Evolutionary conservation across 2,888 invertebrate genomes (phyloP).

Genomic region (Nymphalis polychloros): DNA sequence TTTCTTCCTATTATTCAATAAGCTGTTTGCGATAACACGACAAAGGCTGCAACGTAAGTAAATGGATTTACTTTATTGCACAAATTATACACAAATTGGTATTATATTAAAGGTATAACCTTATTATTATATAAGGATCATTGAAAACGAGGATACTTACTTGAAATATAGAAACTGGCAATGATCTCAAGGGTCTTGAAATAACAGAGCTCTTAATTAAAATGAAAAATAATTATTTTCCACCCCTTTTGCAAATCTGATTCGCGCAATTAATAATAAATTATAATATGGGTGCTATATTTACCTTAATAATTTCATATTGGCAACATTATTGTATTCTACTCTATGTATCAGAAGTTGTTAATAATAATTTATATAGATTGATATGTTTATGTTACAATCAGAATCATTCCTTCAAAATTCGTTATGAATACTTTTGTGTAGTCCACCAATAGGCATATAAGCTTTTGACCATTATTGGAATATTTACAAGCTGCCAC

Average conservation of each 20-base stretch:
- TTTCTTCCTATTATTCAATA: no score
- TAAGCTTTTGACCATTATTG: no score
- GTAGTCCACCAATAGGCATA: no score
- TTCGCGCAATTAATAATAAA: constrained; percentile 59
- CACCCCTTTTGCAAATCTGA: constrained; percentile 75
- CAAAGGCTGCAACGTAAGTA: no score
- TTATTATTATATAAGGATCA: constrained; percentile 15
- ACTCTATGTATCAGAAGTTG: no score
- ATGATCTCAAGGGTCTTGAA: constrained; percentile 69
- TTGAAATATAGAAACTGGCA: constrained; percentile 48
- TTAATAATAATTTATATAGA: no score
- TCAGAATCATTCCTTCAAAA: no score
- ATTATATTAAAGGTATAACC: not conserved
- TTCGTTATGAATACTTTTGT: no score
- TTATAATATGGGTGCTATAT: constrained; percentile 26
- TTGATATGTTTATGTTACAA: no score
- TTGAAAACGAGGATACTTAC: constrained; percentile 36
- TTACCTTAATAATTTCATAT: constrained; percentile 6
- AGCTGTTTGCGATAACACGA: no score
- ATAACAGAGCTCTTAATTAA: constrained; percentile 78
- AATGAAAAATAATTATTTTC: constrained; percentile 76
- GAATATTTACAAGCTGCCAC: no score
- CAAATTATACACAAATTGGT: not conserved
- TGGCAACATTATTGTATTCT: not conserved
- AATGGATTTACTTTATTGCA: no score